Evolutionary conservation across 2,113 vertebrate genomes (phyloP).

Genomic region (Etheostoma cragini): DNA sequence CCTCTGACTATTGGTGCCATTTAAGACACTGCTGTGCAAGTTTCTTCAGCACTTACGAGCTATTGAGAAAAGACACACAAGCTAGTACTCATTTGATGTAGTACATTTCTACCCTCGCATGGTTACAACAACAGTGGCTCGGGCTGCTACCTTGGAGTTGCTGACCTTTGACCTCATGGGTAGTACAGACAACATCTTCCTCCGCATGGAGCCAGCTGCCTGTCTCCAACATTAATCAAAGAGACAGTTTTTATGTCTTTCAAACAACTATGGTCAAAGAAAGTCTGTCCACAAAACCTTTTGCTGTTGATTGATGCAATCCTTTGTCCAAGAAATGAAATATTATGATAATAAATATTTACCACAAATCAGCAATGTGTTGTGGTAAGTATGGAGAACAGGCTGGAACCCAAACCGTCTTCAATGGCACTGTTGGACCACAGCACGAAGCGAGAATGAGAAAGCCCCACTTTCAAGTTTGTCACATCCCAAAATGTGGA

Average conservation of each 20-base stretch:
- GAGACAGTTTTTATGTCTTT: constrained; percentile 3
- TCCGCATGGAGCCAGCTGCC: constrained; percentile 27
- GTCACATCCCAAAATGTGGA: background rate
- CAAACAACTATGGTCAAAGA: constrained; percentile 22
- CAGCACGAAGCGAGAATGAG: background rate
- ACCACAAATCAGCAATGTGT: background rate
- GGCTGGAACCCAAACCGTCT: background rate
- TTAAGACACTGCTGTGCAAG: too few species aligned
- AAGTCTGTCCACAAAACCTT: background rate
- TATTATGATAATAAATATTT: background rate
- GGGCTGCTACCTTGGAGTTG: constrained; percentile 22
- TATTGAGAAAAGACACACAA: background rate
- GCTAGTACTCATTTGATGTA: background rate
- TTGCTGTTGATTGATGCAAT: constrained; percentile 20
- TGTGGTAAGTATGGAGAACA: background rate
- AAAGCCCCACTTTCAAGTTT: background rate
- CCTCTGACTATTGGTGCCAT: too few species aligned
- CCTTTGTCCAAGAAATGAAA: background rate
- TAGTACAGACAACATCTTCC: constrained; percentile 15
- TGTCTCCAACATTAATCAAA: constrained; percentile 36
- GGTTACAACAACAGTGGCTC: background rate
- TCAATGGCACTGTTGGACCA: background rate
- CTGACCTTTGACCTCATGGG: constrained; percentile 50
- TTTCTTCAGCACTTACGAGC: too few species aligned
- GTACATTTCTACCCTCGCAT: background rate